These are phyloP conservation scores for Trichonephila clavata DNA, from an alignment of 1,140 invertebrate species.

Conservation along the genomic window DNA sequence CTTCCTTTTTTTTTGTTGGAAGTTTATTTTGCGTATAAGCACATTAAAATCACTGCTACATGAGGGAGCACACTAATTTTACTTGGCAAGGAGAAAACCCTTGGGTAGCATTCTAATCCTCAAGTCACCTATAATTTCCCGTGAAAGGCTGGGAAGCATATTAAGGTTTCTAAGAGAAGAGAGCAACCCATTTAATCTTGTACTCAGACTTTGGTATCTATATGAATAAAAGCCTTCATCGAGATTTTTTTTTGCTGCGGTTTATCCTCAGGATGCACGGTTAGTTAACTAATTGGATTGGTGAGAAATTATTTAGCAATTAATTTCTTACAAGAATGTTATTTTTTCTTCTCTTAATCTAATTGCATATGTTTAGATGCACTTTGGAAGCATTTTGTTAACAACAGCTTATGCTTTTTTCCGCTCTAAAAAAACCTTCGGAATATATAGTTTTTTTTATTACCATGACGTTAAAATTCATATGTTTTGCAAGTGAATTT, in stretches of 20 bases:
- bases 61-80: slow-evolving; percentile 40
- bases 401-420: too few relatives aligned
- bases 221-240: background rate
- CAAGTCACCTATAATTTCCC: slow-evolving; percentile 57
- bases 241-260: slow-evolving; percentile 33
- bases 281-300: slow-evolving; percentile 49
- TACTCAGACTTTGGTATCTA: background rate
- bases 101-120: slow-evolving; percentile 50
- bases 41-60: slow-evolving; percentile 51
- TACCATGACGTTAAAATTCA: too few relatives aligned
- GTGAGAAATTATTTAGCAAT: slow-evolving; percentile 59
- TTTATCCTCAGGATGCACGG: background rate
- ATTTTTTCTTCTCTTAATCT: background rate
- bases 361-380: background rate
- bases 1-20: background rate
- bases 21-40: slow-evolving; percentile 23
- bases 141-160: slow-evolving; percentile 27
- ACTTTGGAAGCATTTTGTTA: background rate
- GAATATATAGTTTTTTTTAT: too few relatives aligned
- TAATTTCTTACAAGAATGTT: slow-evolving; percentile 29
- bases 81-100: background rate
- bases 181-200: slow-evolving; percentile 49
- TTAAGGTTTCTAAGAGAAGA: background rate
- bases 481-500: too few relatives aligned
- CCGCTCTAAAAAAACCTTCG: too few relatives aligned